Base-by-base conservation (phyloP, 2,113 vertebrate species). In the Furnarius figulus region DNA sequence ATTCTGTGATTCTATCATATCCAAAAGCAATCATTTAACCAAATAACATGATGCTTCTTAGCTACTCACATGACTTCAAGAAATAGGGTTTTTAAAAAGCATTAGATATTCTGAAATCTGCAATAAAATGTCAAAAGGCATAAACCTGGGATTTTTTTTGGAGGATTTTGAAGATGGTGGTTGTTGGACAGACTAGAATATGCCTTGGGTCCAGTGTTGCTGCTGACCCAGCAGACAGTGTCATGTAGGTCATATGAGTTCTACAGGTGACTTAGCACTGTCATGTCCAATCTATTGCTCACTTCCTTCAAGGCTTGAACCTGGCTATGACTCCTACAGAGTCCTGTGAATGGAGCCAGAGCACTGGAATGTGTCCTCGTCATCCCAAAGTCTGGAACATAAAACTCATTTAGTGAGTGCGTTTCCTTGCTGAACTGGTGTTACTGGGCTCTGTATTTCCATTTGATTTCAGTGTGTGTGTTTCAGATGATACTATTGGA, bases 61-160 rank as follows among this genome's bases (percentile, higher is more conserved):
- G 20, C 8, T 76, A 65, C 53, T 73, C 20, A 52, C 6, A 10
- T 2, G 2, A 31, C 11, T 67, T 63, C 15, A 59, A 72, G 37
- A 87, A 83, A 71, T 0, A 31, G 4, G 10, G 0, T 1, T 63
- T 68, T 83, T 24, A 0, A 21, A 89, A 89, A 72, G 4, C 58
- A 15, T 42, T 31, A 75, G 5, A 19, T 65, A 42, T 73, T 58
- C 40, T 70, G 40, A 70, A 30, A 4, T 52, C 27, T 2, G 0
- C 35, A 65, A 65, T 37, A 61, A 72, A 77, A 65, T 8, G 40
- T 42, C 12, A 83, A 18, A 31, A 37, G 3, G 59, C 30, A 61
- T 46, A 37, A 67, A 44, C 42, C 22, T 50, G 23, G 15, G 30
- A 16, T 73, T 40, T 49, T 40, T 62, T 19, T 16, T 39, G n/a